Evolutionary conservation across 1,140 invertebrate genomes (phyloP).

Genomic region (Pogonomyrmex californicus): DNA sequence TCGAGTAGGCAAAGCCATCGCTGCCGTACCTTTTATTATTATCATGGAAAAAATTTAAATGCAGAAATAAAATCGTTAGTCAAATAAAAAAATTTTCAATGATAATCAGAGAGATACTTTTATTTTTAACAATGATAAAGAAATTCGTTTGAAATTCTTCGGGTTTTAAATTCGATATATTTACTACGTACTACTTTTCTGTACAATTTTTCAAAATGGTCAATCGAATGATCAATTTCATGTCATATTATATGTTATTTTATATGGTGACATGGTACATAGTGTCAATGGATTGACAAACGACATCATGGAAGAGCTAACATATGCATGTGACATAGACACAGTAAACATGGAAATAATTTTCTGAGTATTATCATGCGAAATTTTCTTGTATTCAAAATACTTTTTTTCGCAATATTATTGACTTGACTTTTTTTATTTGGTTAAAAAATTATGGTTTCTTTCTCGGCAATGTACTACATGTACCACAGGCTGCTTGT

Average conservation of each 20-base stretch:
- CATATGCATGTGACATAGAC: neutral
- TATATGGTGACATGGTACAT: neutral
- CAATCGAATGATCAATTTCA: constrained; percentile 2
- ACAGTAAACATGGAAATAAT: constrained; percentile 6
- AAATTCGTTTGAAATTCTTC: neutral
- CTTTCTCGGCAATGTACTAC: neutral
- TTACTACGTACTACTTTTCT: neutral
- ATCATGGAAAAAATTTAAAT: neutral
- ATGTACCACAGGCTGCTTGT: neutral
- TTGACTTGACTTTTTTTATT: constrained; percentile 18
- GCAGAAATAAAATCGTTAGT: constrained; percentile 19
- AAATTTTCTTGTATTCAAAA: neutral
- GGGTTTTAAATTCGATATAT: neutral
- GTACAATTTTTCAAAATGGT: neutral
- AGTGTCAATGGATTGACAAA: neutral
- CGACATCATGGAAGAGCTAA: constrained; percentile 3
- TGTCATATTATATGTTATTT: neutral
- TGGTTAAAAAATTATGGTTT: constrained; percentile 32
- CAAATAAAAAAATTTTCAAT: constrained; percentile 23
- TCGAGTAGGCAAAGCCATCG: constrained; percentile 7
- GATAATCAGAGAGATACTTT: neutral
- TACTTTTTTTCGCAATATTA: neutral
- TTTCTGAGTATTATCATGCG: neutral
- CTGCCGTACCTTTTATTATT: neutral
- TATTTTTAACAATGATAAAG: neutral